Conservation (phyloP, 2,113 vertebrate species). For the Plotosus lineatus region DNA sequence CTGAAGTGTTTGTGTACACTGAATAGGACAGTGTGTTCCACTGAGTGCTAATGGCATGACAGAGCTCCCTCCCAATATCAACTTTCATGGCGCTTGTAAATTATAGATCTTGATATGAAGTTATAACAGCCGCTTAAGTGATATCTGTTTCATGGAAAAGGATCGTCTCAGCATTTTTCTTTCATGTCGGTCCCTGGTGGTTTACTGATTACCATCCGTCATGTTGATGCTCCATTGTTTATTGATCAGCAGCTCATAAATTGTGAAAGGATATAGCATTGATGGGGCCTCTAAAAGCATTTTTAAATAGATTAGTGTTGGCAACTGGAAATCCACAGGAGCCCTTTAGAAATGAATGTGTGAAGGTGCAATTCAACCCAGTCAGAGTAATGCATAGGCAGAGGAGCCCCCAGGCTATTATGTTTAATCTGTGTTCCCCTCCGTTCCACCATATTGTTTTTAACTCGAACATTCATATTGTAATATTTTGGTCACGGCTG, state of each 20-base stretch:
- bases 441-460: slow-evolving; percentile 42
- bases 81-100: slow-evolving; percentile 52
- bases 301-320: slow-evolving; percentile 71
- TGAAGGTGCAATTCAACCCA: slow-evolving; percentile 33
- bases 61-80: slow-evolving; percentile 40
- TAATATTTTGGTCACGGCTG: slow-evolving; percentile 55
- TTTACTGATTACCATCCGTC: slow-evolving; percentile 61
- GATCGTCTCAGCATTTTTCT: slow-evolving; percentile 49
- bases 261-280: slow-evolving; percentile 67
- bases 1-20: slow-evolving; percentile 46
- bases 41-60: slow-evolving; percentile 37
- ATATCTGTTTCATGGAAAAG: slow-evolving; percentile 60
- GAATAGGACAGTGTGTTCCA: slow-evolving; percentile 25
- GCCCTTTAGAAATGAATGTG: slow-evolving; percentile 40
- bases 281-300: slow-evolving; percentile 67
- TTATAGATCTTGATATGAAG: slow-evolving; percentile 61
- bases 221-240: slow-evolving; percentile 66
- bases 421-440: slow-evolving; percentile 46
- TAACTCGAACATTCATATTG: slow-evolving; percentile 50
- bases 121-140: slow-evolving; percentile 64
- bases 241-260: slow-evolving; percentile 73
- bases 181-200: slow-evolving; percentile 59
- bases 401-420: slow-evolving; percentile 32
- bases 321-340: slow-evolving; percentile 47
- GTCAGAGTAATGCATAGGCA: slow-evolving; percentile 38